Conservation (phyloP, 1,140 invertebrate species). For the Scaptodrosophila lebanonensis region DNA sequence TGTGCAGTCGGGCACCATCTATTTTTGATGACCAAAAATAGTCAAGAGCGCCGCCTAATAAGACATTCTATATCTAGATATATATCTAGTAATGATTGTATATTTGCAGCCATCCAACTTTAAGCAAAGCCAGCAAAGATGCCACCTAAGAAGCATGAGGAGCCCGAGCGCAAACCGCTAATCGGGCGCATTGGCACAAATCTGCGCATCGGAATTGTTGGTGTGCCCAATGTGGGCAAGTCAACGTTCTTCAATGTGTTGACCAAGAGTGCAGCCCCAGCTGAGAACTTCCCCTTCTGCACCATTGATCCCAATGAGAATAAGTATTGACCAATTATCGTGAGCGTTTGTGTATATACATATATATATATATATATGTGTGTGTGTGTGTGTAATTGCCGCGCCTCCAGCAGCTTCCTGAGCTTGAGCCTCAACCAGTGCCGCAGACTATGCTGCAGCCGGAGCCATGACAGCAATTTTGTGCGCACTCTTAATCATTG, state of each 20-base stretch:
- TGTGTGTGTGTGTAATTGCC: constrained; percentile 13
- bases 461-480: constrained; percentile 12
- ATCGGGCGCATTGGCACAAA: constrained; percentile 98
- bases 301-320: constrained; percentile 99
- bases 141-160: constrained; percentile 96
- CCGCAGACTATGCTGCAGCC: not conserved
- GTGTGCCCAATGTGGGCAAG: constrained; percentile 95
- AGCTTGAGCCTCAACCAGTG: no score
- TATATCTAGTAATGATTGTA: no score
- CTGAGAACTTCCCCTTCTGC: constrained; percentile 99
- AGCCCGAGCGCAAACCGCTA: constrained; percentile 91
- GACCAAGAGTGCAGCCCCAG: constrained; percentile 96
- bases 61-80: not conserved
- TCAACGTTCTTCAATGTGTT: constrained; percentile 99
- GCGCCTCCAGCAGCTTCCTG: constrained; percentile 2
- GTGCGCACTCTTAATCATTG: constrained; percentile 44
- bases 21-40: constrained; percentile 28
- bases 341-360: not conserved
- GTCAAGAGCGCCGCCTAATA: constrained; percentile 5
- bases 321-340: constrained; percentile 86
- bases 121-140: constrained; percentile 78
- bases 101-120: constrained; percentile 5
- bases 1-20: no score
- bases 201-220: constrained; percentile 97
- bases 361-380: constrained; percentile 15